Base-by-base conservation (phyloP, 2,113 vertebrate genomes). In the Zosterops hypoxanthus region DNA sequence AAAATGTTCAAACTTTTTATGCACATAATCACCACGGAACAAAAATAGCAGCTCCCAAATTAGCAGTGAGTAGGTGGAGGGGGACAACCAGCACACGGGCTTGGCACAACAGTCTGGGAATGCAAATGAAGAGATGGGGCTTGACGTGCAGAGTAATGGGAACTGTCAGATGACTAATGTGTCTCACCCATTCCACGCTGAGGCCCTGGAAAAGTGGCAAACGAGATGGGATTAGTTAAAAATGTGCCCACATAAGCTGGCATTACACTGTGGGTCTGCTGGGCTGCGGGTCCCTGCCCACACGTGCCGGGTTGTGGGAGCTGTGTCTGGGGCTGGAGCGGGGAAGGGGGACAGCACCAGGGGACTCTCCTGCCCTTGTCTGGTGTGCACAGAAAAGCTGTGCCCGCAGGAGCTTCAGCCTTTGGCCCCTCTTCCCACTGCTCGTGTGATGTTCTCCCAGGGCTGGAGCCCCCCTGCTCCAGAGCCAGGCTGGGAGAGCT, bases 11-110 rank as follows among this genome's bases (percentile, higher is more conserved):
- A 92, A 47, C 56, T 49, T 95, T 66, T 84, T 16, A 49, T 42
- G 79, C 66, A 69, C 34, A 57, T 61, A 49, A 59, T 47, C 64
- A 31, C 21, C 3, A 25, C 0, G 9, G 92, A 91, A 83, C 92
- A 91, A 47, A 90, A 95, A 85, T 69, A 95, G 86, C 81, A 94
- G 64, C 56, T 65, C 90, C 87, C 82, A 73, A 83, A 91, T 96
- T 91, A 94, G 86, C 84, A 66, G 16, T 14, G 86, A 88, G 88
- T 82, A 72, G 88, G 89, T 83, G 72, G 76, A 95, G 68, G 86
- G 59, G 70, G 73, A 52, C 88, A 91, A 29, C 57, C 60, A 79
- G 86, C 80, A n/a, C 75, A 65, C 34, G 34, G 29, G 49, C 44
- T n/a, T 69, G 84, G 91, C 52, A 14, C 44, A 90, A 41, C 69